Conservation (phyloP, 2,888 invertebrate species). For the Diaprepes abbreviatus region DNA sequence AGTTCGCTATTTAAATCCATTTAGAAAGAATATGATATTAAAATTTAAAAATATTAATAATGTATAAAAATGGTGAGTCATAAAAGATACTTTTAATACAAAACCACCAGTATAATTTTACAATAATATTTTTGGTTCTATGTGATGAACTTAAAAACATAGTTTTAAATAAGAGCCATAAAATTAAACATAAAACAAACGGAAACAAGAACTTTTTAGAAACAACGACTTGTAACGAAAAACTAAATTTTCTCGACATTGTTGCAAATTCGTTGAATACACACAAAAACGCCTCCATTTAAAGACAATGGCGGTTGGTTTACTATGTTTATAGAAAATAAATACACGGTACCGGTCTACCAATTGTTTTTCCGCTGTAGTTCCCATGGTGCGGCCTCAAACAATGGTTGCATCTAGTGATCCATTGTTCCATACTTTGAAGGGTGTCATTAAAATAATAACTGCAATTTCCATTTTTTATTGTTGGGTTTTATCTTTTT, state of each 20-base stretch:
- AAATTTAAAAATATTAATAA: too few species aligned
- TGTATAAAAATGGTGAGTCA: too few species aligned
- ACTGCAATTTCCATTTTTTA: slow-evolving; percentile 48
- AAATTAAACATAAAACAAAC: too few species aligned
- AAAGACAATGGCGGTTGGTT: slow-evolving; percentile 41
- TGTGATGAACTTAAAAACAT: too few species aligned
- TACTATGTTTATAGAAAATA: slow-evolving; percentile 46
- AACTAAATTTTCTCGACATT: neutral
- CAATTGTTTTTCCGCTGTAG: slow-evolving; percentile 46
- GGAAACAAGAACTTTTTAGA: neutral
- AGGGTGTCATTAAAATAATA: slow-evolving; percentile 49
- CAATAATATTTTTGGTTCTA: too few species aligned
- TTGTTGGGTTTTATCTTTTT: slow-evolving; percentile 24
- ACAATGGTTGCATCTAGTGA: slow-evolving; percentile 49
- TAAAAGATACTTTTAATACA: too few species aligned
- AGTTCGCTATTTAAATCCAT: too few species aligned
- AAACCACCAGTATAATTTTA: too few species aligned
- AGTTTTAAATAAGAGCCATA: too few species aligned
- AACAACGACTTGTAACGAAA: neutral
- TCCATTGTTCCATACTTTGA: slow-evolving; percentile 43
- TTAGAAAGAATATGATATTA: too few species aligned
- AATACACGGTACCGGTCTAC: slow-evolving; percentile 43
- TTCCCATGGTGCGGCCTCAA: slow-evolving; percentile 44
- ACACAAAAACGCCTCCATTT: slow-evolving; percentile 40
- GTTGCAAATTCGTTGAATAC: slow-evolving; percentile 28